phyloP scores from a whole-genome alignment of 1,140 invertebrate genomes.

The Thalassaphorura encarpata region DNA sequence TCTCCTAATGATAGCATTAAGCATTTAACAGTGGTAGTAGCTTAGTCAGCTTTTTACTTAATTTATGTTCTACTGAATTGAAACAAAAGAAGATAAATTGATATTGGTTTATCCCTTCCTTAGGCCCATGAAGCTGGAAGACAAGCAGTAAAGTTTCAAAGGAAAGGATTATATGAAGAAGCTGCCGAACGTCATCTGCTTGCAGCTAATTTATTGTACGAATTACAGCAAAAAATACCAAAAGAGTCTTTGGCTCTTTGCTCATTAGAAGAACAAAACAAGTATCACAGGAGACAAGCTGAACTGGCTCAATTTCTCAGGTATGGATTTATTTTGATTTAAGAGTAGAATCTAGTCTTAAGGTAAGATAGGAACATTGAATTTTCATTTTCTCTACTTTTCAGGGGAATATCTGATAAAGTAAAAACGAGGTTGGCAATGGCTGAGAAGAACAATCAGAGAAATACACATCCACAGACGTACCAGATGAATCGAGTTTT shows the following conservation, averaged over 20 bases:
- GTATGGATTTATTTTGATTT: conserved; percentile 1
- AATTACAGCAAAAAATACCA: not conserved
- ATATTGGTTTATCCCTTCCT: not conserved
- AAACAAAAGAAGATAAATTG: not conserved
- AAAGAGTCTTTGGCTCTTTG: conserved; percentile 14
- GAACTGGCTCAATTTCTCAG: conserved; percentile 13
- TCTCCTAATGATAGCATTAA: no score
- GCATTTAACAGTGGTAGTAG: no score
- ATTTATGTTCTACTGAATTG: no score
- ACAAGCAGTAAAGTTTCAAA: conserved; percentile 15
- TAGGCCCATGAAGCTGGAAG: conserved; percentile 23
- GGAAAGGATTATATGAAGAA: conserved; percentile 16
- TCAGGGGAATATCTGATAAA: not conserved
- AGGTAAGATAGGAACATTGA: not conserved
- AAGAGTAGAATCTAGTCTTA: not conserved
- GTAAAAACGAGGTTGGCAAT: not conserved
- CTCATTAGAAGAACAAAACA: conserved; percentile 18
- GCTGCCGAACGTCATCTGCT: conserved; percentile 16
- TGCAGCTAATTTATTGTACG: conserved; percentile 9
- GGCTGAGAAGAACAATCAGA: not conserved
- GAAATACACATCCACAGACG: no score
- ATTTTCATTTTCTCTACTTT: not conserved
- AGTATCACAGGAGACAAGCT: conserved; percentile 20
- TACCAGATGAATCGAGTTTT: no score
- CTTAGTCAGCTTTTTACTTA: no score